Evolutionary conservation across 2,888 invertebrate genomes (phyloP), one percentile per base, ranked within the genome.

Genomic region (Eupithecia inturbata): DNA sequence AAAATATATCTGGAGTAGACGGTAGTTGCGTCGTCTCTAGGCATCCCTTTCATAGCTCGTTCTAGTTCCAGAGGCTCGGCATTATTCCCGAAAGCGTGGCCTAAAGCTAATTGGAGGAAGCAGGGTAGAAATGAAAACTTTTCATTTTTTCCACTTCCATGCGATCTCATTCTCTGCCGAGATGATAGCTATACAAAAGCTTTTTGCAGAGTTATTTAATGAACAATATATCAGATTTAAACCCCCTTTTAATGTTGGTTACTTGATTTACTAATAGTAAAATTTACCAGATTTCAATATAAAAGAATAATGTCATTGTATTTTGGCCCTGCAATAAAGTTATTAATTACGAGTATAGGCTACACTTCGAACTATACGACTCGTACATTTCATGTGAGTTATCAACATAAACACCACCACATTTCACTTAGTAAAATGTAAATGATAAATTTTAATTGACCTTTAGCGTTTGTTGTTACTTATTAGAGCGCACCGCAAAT

Each of bases 51-150:
- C 78, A 78, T 66, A 68, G 73, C 67, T 69, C 70, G 79, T 73
- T 78, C 79, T 68, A 78, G 71, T 80, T 80, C 78, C 75, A 69
- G 76, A 76, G 73, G 72, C 74, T 71, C 60, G 74, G 74, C 72
- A 80, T 80, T 78, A 78, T 79, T 77, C 77, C 75, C 77, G 74
- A 77, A 79, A 79, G 80, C 78, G 73, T 76, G 77, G 75, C 80
- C 77, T 75, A 70, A 77, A 78, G 77, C 80, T 80, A 80, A 80
- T 80, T 80, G 80, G 80, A 78, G 75, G 80, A 79, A 80, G 75
- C 77, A 69, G 60, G 53, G 79, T 76, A 71, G 72, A 79, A 78
- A 79, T 77, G 76, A 77, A 79, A 78, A 79, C 74, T 77, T 74
- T 74, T 76, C 70, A 68, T 75, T 78, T 79, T 78, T 75, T 77